These are phyloP conservation scores for Tetramorium parvispinum DNA, from an alignment of 1,140 invertebrate genomes.

Conservation along the genomic window DNA sequence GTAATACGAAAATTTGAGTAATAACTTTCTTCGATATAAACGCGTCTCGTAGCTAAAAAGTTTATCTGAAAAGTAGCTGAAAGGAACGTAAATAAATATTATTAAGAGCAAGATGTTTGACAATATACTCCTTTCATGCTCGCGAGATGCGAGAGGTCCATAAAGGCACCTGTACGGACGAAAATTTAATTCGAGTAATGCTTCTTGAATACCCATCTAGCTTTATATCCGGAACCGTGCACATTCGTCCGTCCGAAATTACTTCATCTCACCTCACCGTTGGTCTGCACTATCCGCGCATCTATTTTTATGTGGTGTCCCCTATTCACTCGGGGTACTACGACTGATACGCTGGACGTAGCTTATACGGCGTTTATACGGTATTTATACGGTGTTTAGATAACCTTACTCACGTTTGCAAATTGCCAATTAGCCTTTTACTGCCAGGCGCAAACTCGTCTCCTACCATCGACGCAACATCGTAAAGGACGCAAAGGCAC, in stretches of 20 bases:
- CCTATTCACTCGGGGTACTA: background rate
- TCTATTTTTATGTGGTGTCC: constrained; percentile 30
- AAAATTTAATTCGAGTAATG: constrained; percentile 55
- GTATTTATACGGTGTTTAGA: constrained; percentile 67
- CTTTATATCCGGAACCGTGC: constrained; percentile 17
- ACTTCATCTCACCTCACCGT: background rate
- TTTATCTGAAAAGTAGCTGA: background rate
- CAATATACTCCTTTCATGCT: background rate
- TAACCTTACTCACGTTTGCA: constrained; percentile 66
- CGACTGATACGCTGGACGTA: constrained; percentile 42
- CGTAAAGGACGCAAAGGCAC: constrained; percentile 49
- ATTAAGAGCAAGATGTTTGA: constrained; percentile 11
- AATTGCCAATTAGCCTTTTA: constrained; percentile 78
- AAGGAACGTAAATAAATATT: constrained; percentile 26
- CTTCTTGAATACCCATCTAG: background rate
- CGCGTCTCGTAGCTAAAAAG: background rate
- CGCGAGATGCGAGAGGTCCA: background rate
- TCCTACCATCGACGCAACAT: constrained; percentile 1
- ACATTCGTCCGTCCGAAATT: constrained; percentile 10
- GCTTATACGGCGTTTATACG: constrained; percentile 59
- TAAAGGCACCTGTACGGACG: background rate
- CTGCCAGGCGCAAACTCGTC: constrained; percentile 40
- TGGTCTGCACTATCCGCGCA: background rate
- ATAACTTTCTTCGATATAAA: background rate
- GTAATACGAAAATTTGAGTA: background rate